Conservation (phyloP, 2,888 invertebrate species). For the Stenoptilia bipunctidactyla region DNA sequence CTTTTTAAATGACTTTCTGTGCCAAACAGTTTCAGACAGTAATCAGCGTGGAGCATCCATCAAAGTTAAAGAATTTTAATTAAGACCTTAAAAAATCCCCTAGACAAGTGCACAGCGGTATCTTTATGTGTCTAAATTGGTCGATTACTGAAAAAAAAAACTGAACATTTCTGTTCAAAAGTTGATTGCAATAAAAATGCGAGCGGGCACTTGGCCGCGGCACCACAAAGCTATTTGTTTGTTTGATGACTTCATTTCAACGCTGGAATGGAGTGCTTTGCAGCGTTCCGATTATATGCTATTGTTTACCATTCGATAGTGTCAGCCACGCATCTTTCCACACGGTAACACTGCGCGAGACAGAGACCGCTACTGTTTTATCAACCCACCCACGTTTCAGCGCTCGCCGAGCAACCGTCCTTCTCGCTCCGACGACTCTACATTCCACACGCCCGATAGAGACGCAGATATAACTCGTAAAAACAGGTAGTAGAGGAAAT, state of each 20-base stretch:
- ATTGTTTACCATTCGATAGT: conserved; percentile 71
- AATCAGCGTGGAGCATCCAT: too few species aligned
- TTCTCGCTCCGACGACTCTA: conserved; percentile 29
- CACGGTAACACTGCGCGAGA: conserved; percentile 57
- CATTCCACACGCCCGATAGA: conserved; percentile 30
- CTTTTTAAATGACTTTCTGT: too few species aligned
- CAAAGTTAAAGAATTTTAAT: too few species aligned
- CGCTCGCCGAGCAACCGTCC: conserved; percentile 34
- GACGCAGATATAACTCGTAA: conserved; percentile 55
- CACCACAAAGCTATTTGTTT: conserved; percentile 58
- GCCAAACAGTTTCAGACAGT: too few species aligned
- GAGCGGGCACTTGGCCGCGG: conserved; percentile 54
- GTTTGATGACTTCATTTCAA: conserved; percentile 70
- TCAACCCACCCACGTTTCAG: conserved; percentile 32
- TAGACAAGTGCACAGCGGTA: conserved; percentile 22
- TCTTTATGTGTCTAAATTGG: conserved; percentile 24
- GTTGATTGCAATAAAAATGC: conserved; percentile 63
- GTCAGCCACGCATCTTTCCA: conserved; percentile 35
- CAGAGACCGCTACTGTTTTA: conserved; percentile 39
- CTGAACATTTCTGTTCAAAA: conserved; percentile 46
- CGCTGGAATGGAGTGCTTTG: conserved; percentile 56
- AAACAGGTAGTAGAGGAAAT: conserved; percentile 74
- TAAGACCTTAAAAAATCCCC: conserved; percentile 4
- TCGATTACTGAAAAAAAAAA: conserved; percentile 30
- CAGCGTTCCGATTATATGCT: conserved; percentile 61